Evolutionary conservation across 2,113 vertebrate species (phyloP).

Genomic region (Naja naja): DNA sequence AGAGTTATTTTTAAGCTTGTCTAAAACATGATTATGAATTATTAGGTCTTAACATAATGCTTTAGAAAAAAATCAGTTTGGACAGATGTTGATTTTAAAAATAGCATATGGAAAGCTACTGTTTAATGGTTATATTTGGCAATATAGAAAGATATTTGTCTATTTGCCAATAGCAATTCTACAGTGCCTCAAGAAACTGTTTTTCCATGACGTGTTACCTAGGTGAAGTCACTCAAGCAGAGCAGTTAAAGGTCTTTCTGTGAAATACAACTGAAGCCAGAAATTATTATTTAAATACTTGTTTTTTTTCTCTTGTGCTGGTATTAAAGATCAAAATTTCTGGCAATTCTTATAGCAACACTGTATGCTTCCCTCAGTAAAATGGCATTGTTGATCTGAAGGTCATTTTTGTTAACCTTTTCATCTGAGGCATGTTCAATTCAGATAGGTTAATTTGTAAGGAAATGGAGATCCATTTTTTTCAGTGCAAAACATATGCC

Average conservation of each 20-base stretch:
- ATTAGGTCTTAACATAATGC: not conserved
- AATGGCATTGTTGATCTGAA: not conserved
- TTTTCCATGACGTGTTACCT: not conserved
- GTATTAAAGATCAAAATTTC: not conserved
- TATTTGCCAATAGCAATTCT: not conserved
- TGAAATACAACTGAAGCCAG: not conserved
- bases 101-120: not conserved
- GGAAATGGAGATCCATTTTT: not conserved
- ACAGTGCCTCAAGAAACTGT: not conserved
- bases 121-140: not conserved
- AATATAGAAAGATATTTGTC: not conserved
- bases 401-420: not conserved
- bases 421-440: not conserved
- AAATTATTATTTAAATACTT: not conserved
- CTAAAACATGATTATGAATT: not conserved
- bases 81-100: not conserved
- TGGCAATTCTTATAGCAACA: not conserved
- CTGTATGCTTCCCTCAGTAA: not conserved
- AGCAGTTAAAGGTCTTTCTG: not conserved
- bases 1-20: not conserved
- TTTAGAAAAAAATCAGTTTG: not conserved
- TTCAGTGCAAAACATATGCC: not conserved
- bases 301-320: not conserved
- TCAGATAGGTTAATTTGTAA: not conserved
- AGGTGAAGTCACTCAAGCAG: not conserved